These are phyloP conservation scores for Scaptomyza polygonia DNA, from an alignment of 2,888 invertebrate species.

Conservation along the genomic window DNA sequence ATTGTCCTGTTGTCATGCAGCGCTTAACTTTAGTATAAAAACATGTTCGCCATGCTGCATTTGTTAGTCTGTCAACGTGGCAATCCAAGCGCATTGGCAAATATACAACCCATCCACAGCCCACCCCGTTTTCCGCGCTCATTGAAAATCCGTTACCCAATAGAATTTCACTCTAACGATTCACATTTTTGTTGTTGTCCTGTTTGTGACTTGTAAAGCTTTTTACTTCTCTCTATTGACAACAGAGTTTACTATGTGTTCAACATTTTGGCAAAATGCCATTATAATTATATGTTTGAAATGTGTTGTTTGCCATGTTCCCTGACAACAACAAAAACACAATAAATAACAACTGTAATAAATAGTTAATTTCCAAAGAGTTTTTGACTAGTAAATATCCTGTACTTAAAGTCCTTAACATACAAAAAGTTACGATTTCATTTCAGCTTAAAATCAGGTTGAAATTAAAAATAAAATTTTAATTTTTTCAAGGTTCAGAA, in stretches of 20 bases:
- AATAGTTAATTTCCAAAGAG: background rate
- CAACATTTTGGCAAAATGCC: conserved; percentile 73
- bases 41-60: conserved; percentile 47
- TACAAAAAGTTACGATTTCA: too few relatives aligned
- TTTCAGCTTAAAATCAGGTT: too few relatives aligned
- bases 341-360: conserved; percentile 7
- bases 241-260: conserved; percentile 13
- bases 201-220: conserved; percentile 35
- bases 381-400: background rate
- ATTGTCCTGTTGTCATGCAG: conserved; percentile 37
- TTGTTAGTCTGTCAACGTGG: conserved; percentile 46
- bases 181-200: conserved; percentile 2
- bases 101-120: background rate
- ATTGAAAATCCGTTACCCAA: conserved; percentile 4
- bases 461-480: too few relatives aligned
- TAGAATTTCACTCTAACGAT: conserved; percentile 17
- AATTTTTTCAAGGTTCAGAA: too few relatives aligned
- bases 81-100: conserved; percentile 34
- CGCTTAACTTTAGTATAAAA: conserved; percentile 28
- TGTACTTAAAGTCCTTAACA: background rate
- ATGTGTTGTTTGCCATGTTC: conserved; percentile 26
- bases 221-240: conserved; percentile 21
- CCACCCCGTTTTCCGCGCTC: too few relatives aligned
- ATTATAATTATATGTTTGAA: conserved; percentile 71
- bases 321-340: conserved; percentile 16